A percentile compares a stretch with the other conserved stretches of the same genome.
phyloP scores from a whole-genome alignment of 2,113 vertebrate species.

The Sceloporus tristichus region DNA sequence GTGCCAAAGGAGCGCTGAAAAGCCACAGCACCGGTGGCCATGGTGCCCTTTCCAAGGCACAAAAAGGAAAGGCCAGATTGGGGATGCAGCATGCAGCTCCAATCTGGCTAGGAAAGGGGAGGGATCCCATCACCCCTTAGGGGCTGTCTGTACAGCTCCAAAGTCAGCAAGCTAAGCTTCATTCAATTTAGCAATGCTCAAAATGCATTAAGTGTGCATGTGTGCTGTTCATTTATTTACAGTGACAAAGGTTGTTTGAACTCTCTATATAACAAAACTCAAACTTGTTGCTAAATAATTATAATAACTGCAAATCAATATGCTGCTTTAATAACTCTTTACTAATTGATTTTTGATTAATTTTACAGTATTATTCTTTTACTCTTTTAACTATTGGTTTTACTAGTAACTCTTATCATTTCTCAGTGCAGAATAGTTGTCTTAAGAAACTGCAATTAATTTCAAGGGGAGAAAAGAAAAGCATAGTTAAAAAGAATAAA shows the following conservation, averaged over 20 bases:
- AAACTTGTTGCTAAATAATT: conserved; percentile 8
- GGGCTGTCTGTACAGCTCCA: too few relatives aligned
- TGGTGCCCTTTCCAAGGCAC: too few relatives aligned
- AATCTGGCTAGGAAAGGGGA: too few relatives aligned
- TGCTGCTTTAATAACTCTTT: background rate
- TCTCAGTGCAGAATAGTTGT: background rate
- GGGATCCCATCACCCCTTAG: too few relatives aligned
- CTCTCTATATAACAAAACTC: background rate
- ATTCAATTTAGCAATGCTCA: background rate
- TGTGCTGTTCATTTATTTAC: background rate
- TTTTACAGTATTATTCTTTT: too few relatives aligned
- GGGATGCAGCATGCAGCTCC: too few relatives aligned
- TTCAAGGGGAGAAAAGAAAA: background rate
- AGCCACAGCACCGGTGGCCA: too few relatives aligned
- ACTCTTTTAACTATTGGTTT: too few relatives aligned
- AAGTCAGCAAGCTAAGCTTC: background rate
- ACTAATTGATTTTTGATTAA: too few relatives aligned
- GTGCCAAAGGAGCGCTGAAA: too few relatives aligned
- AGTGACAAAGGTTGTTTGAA: background rate
- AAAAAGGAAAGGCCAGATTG: too few relatives aligned
- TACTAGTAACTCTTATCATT: background rate
- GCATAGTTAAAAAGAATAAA: background rate
- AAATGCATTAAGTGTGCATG: background rate
- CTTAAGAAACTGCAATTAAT: background rate
- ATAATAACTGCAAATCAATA: background rate